phyloP scores from a whole-genome alignment of 2,888 invertebrate species.

The Caenorhabditis afra region DNA sequence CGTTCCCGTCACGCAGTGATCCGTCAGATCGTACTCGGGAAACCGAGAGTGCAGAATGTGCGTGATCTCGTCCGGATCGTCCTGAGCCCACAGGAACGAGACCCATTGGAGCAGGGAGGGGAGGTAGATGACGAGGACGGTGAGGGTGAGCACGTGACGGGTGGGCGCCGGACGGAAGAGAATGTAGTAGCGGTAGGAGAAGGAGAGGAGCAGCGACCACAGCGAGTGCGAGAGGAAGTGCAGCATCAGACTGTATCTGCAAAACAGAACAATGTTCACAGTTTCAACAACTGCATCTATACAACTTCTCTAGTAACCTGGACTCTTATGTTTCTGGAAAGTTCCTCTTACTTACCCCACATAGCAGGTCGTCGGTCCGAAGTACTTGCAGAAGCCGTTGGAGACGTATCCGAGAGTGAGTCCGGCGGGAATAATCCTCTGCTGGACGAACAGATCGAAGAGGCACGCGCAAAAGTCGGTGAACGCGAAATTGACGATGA shows the following conservation, averaged over 20 bases:
- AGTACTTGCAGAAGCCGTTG: conserved; percentile 30
- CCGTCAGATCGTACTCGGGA: conserved; percentile 50
- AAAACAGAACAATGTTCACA: too few species aligned
- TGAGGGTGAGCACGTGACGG: conserved; percentile 11
- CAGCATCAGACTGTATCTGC: conserved; percentile 52
- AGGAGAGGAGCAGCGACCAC: conserved; percentile 54
- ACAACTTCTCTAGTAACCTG: too few species aligned
- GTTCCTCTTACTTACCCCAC: conserved; percentile 24
- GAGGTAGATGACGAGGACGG: conserved; percentile 36
- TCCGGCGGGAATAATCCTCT: conserved; percentile 37
- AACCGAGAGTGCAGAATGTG: conserved; percentile 19
- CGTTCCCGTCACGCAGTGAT: conserved; percentile 43
- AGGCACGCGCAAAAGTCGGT: conserved; percentile 44
- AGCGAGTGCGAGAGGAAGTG: conserved; percentile 47
- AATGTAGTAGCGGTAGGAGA: conserved; percentile 56
- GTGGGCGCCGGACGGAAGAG: conserved; percentile 39
- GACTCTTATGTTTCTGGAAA: too few species aligned
- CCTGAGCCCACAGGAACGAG: conserved; percentile 41
- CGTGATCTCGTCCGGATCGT: conserved; percentile 31
- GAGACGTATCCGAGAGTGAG: conserved; percentile 30
- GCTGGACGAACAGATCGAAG: conserved; percentile 42
- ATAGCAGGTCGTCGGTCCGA: conserved; percentile 35
- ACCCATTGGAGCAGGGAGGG: conserved; percentile 51
- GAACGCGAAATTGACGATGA: conserved; percentile 44
- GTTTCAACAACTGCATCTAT: too few species aligned